Conservation (phyloP, 1,140 invertebrate genomes). For the Euwallacea similis region DNA sequence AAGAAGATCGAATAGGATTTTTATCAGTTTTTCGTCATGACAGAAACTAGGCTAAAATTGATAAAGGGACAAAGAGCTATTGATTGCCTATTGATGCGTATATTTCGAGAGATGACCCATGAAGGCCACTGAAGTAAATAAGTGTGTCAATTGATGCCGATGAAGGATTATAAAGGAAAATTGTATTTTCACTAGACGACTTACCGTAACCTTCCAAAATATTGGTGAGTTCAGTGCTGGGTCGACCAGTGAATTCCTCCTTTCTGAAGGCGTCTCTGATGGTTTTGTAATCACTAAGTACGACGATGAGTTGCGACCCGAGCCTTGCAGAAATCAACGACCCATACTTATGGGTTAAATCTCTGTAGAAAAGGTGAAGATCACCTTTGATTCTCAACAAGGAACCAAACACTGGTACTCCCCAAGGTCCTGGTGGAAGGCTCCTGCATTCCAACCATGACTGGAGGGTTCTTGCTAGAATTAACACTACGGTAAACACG, state of each 20-base stretch:
- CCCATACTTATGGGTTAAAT: constrained; percentile 76
- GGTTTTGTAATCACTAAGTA: constrained; percentile 80
- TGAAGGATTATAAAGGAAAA: constrained; percentile 5
- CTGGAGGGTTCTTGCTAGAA: constrained; percentile 57
- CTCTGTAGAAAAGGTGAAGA: constrained; percentile 75
- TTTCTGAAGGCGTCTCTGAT: constrained; percentile 82
- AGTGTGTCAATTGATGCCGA: constrained; percentile 43
- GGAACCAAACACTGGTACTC: constrained; percentile 79
- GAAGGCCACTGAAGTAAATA: constrained; percentile 40
- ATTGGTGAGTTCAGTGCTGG: constrained; percentile 78
- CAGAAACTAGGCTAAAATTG: constrained; percentile 39
- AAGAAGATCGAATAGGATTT: constrained; percentile 6
- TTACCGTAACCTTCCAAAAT: constrained; percentile 89
- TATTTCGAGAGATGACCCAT: constrained; percentile 39
- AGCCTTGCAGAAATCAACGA: constrained; percentile 78
- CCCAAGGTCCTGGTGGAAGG: constrained; percentile 84
- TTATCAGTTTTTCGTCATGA: constrained; percentile 11
- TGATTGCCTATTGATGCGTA: constrained; percentile 43
- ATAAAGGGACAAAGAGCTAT: constrained; percentile 33
- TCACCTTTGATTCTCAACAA: constrained; percentile 76
- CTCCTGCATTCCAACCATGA: constrained; percentile 59
- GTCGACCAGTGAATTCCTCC: constrained; percentile 84
- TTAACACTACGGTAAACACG: constrained; percentile 61
- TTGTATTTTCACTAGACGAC: constrained; percentile 49
- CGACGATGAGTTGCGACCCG: constrained; percentile 79